Evolutionary conservation across 2,888 invertebrate species (phyloP), one percentile per base, ranked within the genome.

Genomic region (Masnerella sp.): DNA sequence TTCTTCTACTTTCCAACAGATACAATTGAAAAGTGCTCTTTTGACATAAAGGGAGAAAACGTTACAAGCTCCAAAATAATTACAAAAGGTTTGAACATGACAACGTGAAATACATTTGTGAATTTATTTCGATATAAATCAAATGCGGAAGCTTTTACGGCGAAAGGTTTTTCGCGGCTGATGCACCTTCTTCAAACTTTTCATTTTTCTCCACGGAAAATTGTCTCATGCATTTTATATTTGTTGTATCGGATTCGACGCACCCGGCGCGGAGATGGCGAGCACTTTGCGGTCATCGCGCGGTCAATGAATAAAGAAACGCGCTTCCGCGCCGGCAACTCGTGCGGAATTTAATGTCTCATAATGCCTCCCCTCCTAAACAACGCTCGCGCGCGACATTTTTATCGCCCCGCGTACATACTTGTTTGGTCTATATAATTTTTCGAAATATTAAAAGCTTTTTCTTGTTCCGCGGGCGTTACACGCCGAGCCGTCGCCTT

Each of bases 141-240:
- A 56, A 62, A 62, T 70, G 42, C 30, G 42, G 36, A 62, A 49
- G 58, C 56, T 64, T 58, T 64, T 51, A 64, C 51, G 40, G 11
- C 30, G 30, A 58, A 64, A 64, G 56, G 18, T 51, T 56, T 40
- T 32, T 45, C 45, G 25, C 11, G 15, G 30, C 5, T 47, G 61
- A 69, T 47, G 69, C 56, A 56, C 28, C 22, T 42, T 17, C 25
- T 40, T 43, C 34, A 40, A 47, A 61, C 38, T 70, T 45, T 64
- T 45, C 58, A 70, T 64, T 71, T 64, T 62, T 58, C 51, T 20
- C 5, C 8, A 32, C 30, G 38, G 71, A 64, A 64, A 71, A 71
- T 71, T 64, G 64, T 64, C 64, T 71, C 47, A 64, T 71, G 64
- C 71, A 71, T 71, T 64, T 71, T 71, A 58, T 64, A 64, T 71